Evolutionary conservation across 2,113 vertebrate species (phyloP).

Genomic region (Tauraco erythrolophus): DNA sequence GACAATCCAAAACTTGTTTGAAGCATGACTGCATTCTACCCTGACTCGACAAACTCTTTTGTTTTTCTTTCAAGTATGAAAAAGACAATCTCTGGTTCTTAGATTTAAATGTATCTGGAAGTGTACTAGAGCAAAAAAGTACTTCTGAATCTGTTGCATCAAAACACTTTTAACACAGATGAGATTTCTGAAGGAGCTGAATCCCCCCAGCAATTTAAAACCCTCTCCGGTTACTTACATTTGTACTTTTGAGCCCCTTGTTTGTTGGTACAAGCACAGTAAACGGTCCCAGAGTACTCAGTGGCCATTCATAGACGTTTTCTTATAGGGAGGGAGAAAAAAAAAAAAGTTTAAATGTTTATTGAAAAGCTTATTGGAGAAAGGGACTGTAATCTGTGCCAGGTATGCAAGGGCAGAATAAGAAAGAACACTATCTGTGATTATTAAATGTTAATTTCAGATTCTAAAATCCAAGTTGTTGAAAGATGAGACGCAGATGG

Average conservation of each 20-base stretch:
- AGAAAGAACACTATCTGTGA: background rate
- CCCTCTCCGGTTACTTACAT: slow-evolving; percentile 71
- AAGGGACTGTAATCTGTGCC: background rate
- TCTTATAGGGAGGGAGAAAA: slow-evolving; percentile 64
- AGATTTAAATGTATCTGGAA: background rate
- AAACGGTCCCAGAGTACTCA: slow-evolving; percentile 88
- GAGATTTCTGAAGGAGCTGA: background rate
- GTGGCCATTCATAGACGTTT: slow-evolving; percentile 81
- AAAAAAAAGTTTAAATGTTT: background rate
- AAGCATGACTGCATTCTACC: background rate
- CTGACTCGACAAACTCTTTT: background rate
- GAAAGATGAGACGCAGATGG: background rate
- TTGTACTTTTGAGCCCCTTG: slow-evolving; percentile 79
- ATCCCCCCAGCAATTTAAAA: background rate
- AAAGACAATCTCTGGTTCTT: background rate
- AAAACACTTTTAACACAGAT: background rate
- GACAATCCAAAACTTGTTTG: background rate
- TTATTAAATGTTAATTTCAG: background rate
- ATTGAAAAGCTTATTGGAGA: background rate
- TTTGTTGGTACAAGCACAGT: slow-evolving; percentile 88
- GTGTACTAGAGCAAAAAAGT: background rate
- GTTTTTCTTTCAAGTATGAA: background rate
- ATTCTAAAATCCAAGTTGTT: background rate
- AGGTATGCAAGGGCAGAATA: background rate
- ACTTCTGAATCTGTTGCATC: background rate